phyloP scores from a whole-genome alignment of 1,140 invertebrate species.

The Ceratosolen fusciceps region DNA sequence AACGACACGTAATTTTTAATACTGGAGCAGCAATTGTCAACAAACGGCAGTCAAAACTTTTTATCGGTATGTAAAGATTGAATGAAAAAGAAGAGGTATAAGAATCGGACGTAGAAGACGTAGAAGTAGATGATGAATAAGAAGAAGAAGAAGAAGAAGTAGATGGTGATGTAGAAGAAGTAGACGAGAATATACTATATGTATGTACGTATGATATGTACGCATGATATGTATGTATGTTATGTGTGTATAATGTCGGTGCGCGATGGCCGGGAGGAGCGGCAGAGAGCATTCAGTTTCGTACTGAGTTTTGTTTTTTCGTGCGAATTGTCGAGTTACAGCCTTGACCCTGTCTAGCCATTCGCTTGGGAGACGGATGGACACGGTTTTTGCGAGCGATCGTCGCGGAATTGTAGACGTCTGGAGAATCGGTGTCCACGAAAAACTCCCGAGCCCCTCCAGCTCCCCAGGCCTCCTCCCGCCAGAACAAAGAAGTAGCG shows the following conservation, averaged over 20 bases:
- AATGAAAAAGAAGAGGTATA: neutral
- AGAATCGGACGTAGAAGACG: no score
- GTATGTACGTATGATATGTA: no score
- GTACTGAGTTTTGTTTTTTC: neutral
- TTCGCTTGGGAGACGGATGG: conserved; percentile 19
- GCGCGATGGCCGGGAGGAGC: no score
- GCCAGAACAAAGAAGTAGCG: conserved; percentile 47
- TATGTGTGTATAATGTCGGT: no score
- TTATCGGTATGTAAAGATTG: neutral
- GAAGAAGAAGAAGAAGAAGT: no score
- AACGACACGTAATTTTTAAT: neutral
- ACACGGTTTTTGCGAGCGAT: conserved; percentile 45
- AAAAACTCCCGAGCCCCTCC: conserved; percentile 38
- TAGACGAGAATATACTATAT: no score
- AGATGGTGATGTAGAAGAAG: no score
- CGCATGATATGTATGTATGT: no score
- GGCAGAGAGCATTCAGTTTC: no score
- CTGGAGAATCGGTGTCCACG: conserved; percentile 45
- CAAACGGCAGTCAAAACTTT: neutral
- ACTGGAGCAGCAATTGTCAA: neutral
- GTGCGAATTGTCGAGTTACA: neutral
- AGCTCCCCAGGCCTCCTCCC: neutral
- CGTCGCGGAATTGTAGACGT: conserved; percentile 41
- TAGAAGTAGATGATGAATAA: no score
- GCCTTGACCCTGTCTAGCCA: conserved; percentile 45